Evolutionary conservation across 2,888 invertebrate genomes (phyloP), one percentile per base, ranked within the genome.

Genomic region (Mesochorus sp.): DNA sequence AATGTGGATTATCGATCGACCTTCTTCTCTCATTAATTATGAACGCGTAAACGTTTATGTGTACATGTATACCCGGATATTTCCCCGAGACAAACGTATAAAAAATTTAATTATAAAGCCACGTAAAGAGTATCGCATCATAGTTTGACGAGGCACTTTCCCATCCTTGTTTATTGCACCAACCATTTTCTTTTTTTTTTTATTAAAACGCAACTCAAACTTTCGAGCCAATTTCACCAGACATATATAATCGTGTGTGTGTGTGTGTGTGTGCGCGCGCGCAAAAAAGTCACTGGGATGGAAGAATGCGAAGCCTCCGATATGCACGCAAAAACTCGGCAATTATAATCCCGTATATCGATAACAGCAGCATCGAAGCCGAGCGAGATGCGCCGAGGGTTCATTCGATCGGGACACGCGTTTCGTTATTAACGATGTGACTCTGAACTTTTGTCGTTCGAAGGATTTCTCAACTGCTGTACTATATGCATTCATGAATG

Each of bases 191-290:
- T n/a, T n/a, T n/a, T n/a, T n/a, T n/a, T n/a, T n/a, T n/a, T n/a
- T n/a, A 31, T 57, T 37, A 12, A 12, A 19, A 37, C 19, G 57
- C 37, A 57, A 57, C 37, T 34, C n/a, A 57, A 21, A 57, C n/a
- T 37, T 19, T 34, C 57, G 21, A 34, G n/a, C 37, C 19, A 53
- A 76, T 72, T 66, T 49, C 49, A 6, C 8, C 51, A 10, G 26
- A 61, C 61, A 34, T 61, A 61, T 19, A 72, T 72, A 67, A 67
- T 67, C 76, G 67, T 42, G n/a, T n/a, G n/a, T 19, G 61, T 67
- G n/a, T n/a, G 14, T 44, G 12, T 62, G 31, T 55, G 34, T 34
- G 8, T 12, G n/a, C n/a, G 55, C 10, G 24, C 51, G 26, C 12
- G 24, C 49, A 34, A 31, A 53, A 59, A 55, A 57, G 61, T 61